Percentiles rank a stretch among this genome's conserved stretches.
Conservation (phyloP, 2,888 invertebrate species). For the Cotesia congregata region DNA sequence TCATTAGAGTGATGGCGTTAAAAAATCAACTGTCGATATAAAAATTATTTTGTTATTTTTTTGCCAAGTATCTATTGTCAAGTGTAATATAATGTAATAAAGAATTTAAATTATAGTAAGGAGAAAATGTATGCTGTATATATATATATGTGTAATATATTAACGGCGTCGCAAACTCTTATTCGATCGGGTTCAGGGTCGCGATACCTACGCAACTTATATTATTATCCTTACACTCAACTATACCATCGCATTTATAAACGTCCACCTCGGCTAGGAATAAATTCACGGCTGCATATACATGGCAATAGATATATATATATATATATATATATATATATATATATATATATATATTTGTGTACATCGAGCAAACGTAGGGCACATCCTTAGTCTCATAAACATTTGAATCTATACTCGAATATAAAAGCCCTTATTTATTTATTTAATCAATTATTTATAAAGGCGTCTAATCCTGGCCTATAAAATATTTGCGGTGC, state of each 20-base stretch:
- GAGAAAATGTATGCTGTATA: slow-evolving; percentile 3
- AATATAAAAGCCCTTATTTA: slow-evolving; percentile 2
- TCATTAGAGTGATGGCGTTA: slow-evolving; percentile 2
- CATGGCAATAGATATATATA: slow-evolving; percentile 12
- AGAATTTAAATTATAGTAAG: slow-evolving; percentile 5
- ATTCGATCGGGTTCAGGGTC: slow-evolving; percentile 31
- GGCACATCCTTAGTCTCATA: neutral
- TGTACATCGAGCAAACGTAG: slow-evolving; percentile 22
- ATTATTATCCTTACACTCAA: slow-evolving; percentile 24
- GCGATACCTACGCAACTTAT: slow-evolving; percentile 37
- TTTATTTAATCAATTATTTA: slow-evolving; percentile 31
- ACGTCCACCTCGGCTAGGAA: slow-evolving; percentile 37
- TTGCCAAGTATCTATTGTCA: slow-evolving; percentile 2
- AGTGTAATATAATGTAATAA: neutral
- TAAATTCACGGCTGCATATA: slow-evolving; percentile 30
- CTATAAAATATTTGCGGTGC: neutral
- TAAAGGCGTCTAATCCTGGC: neutral
- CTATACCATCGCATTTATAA: slow-evolving; percentile 37
- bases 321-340: neutral
- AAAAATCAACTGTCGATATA: neutral
- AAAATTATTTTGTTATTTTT: slow-evolving; percentile 10
- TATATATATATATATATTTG: slow-evolving; percentile 14
- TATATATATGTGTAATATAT: neutral
- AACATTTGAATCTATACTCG: neutral
- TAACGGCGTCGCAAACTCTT: slow-evolving; percentile 14